phyloP scores from a whole-genome alignment of 1,140 invertebrate species.

The Eubasilissa regina region DNA sequence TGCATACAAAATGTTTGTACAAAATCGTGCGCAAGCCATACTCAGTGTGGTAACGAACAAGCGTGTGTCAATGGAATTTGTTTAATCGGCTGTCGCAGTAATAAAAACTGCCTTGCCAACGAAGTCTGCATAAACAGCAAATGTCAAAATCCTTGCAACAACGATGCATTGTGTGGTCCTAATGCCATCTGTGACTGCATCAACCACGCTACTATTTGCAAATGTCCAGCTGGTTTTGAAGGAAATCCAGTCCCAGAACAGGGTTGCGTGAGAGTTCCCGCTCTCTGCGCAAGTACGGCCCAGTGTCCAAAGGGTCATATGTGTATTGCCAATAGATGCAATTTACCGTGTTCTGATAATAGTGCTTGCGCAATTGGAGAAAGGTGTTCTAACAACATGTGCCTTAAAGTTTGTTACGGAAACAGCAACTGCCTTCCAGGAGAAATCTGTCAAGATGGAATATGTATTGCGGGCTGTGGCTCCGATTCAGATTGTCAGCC shows the following conservation, averaged over 20 bases:
- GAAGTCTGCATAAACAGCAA: conserved; percentile 88
- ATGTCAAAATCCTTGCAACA: conserved; percentile 87
- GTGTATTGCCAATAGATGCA: conserved; percentile 83
- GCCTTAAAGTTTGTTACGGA: conserved; percentile 88
- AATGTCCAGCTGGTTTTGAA: conserved; percentile 87
- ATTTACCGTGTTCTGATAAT: conserved; percentile 81
- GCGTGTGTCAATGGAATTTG: conserved; percentile 88
- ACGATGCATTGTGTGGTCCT: conserved; percentile 84
- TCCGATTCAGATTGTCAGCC: conserved; percentile 84
- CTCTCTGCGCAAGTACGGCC: conserved; percentile 75
- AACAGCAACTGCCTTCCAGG: conserved; percentile 91
- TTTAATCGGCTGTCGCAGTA: conserved; percentile 85
- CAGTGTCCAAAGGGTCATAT: conserved; percentile 82
- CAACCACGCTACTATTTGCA: conserved; percentile 81
- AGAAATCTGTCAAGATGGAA: conserved; percentile 87
- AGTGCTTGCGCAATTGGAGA: conserved; percentile 86
- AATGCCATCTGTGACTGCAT: conserved; percentile 86
- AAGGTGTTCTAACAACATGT: conserved; percentile 84
- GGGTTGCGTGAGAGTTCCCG: conserved; percentile 86
- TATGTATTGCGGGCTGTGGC: conserved; percentile 87
- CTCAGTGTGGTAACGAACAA: conserved; percentile 84
- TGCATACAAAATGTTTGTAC: conserved; percentile 86
- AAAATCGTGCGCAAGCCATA: conserved; percentile 83
- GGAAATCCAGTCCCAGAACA: conserved; percentile 91
- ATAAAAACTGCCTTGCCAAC: conserved; percentile 82